phyloP scores from a whole-genome alignment of 2,113 vertebrate genomes.

The Cephalopholis sonnerati region DNA sequence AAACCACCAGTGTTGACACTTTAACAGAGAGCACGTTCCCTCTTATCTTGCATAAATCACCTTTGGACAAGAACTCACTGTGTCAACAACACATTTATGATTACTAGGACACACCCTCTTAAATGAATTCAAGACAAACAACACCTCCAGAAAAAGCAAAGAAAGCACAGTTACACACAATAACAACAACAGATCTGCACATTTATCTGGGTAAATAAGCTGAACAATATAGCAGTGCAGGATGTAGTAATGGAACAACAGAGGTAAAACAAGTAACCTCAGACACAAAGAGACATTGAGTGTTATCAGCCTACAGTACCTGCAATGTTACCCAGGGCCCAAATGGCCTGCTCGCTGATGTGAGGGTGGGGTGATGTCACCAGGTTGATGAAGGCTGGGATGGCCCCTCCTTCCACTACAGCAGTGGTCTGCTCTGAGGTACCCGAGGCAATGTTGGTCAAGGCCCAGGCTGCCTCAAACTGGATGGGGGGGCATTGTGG shows the following conservation, averaged over 20 bases:
- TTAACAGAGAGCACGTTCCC: background rate
- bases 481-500: constrained; percentile 91
- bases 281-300: background rate
- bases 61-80: background rate
- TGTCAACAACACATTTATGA: background rate
- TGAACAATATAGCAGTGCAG: background rate
- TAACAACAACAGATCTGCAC: background rate
- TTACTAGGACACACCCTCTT: background rate
- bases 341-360: constrained; percentile 94
- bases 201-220: background rate
- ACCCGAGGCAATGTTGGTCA: constrained; percentile 96
- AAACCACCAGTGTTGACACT: background rate
- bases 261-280: background rate
- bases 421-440: constrained; percentile 91
- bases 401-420: constrained; percentile 91
- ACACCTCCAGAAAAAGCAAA: background rate
- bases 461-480: constrained; percentile 95
- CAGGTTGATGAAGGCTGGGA: constrained; percentile 91
- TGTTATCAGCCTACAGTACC: constrained; percentile 78
- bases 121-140: background rate
- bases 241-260: background rate
- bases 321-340: constrained; percentile 95
- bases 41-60: background rate
- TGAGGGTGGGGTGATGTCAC: constrained; percentile 90
- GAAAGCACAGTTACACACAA: background rate